Conservation (phyloP, 2,797 vertebrate species). For the Sebastes miniatus region DNA sequence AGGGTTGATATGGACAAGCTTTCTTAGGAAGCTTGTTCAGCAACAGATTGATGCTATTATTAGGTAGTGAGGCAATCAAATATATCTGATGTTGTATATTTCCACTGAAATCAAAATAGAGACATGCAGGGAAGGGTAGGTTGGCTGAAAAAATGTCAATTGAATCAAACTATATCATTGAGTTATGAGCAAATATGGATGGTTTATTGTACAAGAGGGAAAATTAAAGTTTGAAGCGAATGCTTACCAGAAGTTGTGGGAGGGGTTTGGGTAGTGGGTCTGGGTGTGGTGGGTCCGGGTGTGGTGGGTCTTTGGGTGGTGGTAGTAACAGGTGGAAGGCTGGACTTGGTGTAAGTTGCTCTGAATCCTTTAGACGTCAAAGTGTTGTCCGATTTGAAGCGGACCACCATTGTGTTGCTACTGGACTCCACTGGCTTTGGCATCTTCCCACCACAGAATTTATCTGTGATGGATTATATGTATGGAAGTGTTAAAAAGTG, state of each 20-base stretch:
- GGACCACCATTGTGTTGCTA: constrained; percentile 74
- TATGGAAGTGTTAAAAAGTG: not conserved
- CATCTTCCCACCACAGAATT: constrained; percentile 75
- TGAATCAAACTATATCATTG: not conserved
- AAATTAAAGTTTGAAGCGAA: not conserved
- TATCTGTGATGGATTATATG: constrained; percentile 59
- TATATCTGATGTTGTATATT: not conserved
- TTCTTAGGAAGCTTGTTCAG: not conserved
- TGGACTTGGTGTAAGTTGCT: constrained; percentile 73
- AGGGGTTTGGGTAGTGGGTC: constrained; percentile 10
- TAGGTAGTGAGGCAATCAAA: not conserved
- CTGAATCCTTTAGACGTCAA: constrained; percentile 76
- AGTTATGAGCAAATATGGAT: not conserved
- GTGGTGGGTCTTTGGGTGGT: constrained; percentile 23
- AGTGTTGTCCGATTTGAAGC: constrained; percentile 76
- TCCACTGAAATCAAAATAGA: not conserved
- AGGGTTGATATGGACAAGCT: not conserved
- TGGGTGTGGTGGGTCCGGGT: not conserved
- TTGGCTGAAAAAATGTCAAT: not conserved
- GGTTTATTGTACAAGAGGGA: not conserved
- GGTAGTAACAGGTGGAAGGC: constrained; percentile 51
- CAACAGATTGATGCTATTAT: not conserved
- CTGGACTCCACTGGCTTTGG: constrained; percentile 70
- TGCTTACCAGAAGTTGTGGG: constrained; percentile 56
- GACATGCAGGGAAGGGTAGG: not conserved